Evolutionary conservation across 2,113 vertebrate genomes (phyloP), one percentile per base, ranked within the genome.

Genomic region (Istiophorus platypterus): DNA sequence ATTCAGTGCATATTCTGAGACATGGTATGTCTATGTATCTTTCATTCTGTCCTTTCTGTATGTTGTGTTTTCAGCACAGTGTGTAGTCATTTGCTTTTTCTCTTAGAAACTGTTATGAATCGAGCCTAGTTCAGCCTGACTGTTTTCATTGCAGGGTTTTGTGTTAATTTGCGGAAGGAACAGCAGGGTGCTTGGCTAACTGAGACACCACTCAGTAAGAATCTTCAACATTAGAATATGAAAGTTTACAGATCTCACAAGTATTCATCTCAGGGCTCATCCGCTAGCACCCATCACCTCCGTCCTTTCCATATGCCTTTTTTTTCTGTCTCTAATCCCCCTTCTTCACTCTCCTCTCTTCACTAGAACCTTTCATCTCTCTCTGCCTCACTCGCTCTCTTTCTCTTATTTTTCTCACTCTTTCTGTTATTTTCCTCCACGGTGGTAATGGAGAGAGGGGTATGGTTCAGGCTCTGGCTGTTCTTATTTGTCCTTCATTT

Each of bases 141-240:
- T 84, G 76, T 88, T 88, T 76, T 69, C 17, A 5, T 63, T 56
- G 52, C n/a, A 0, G 56, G 78, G 47, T 79, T 87, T 89, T 80
- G 74, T 89, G 89, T 90, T 91, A 80, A 92, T 94, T 87, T 91
- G 75, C 84, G 89, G 87, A 93, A 93, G 88, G 92, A 91, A 91
- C 94, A 93, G 92, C 90, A 76, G 92, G 89, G 87, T 66, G 87
- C 88, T 72, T 57, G 57, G 69, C 79, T 81, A 83, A 85, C 82
- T 39, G 68, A 84, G 78, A 86, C 72, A 22, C 76, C 10, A 68
- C 72, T 89, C 85, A 9, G 63, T 77, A 82, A 88, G 73, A 81
- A 90, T 77, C 87, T 63, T 85, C 86, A 65, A 84, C 87, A 89
- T 92, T 92, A 85, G 89, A 93, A 93, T 91, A 91, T 89, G 84